A percentile compares a stretch with the other conserved stretches of the same genome.
These are phyloP conservation scores for Canis aureus DNA, from an alignment of 2,113 vertebrate species.

Conservation along the genomic window DNA sequence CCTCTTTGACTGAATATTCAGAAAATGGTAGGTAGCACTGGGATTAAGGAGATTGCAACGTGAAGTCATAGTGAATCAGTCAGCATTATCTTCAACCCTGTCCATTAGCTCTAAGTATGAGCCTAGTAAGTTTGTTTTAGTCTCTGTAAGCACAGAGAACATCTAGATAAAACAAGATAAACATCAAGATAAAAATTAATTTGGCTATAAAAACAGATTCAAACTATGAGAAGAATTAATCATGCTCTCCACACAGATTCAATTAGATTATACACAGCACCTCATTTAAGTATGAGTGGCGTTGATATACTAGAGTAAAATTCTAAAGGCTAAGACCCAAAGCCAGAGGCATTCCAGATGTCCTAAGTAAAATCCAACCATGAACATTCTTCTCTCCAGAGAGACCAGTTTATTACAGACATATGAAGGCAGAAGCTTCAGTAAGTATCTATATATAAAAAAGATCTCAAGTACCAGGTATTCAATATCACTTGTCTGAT, in stretches of 20 bases:
- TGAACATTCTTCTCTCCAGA: neutral
- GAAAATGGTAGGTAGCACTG: constrained; percentile 42
- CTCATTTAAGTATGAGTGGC: constrained; percentile 96
- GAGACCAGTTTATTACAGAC: neutral
- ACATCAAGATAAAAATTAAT: constrained; percentile 93
- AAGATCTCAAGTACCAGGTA: neutral
- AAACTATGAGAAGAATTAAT: constrained; percentile 86
- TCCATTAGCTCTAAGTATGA: constrained; percentile 93
- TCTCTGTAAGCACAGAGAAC: constrained; percentile 90
- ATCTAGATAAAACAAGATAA: constrained; percentile 92
- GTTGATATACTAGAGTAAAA: constrained; percentile 81
- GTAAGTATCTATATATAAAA: neutral
- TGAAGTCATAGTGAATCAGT: constrained; percentile 91
- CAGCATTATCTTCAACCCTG: constrained; percentile 80
- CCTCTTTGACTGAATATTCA: constrained; percentile 91
- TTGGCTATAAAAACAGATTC: constrained; percentile 94
- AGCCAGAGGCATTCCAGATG: neutral
- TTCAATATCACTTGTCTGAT: neutral
- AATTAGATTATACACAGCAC: constrained; percentile 94
- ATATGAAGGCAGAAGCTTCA: neutral
- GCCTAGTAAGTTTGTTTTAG: constrained; percentile 92
- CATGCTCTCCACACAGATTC: constrained; percentile 91
- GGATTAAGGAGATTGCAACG: constrained; percentile 94
- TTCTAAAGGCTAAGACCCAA: neutral
- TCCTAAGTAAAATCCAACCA: neutral